Percentiles rank a stretch among this genome's conserved stretches.
These are phyloP conservation scores for Remorina albescens DNA, from an alignment of 2,797 vertebrate genomes.

Conservation along the genomic window DNA sequence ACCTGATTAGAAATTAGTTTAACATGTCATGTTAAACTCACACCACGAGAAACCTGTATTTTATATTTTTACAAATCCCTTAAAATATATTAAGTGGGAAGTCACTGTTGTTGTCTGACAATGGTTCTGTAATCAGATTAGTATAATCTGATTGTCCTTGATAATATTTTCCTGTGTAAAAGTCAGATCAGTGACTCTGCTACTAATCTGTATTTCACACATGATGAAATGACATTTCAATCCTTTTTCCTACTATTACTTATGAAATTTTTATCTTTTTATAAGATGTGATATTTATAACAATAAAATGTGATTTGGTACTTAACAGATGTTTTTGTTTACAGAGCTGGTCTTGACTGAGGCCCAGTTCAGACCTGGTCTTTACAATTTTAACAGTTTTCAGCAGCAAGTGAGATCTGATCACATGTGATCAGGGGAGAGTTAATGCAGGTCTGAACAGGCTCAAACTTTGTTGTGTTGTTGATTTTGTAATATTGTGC, in stretches of 20 bases:
- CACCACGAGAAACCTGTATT: background rate
- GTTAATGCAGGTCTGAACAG: too few relatives aligned
- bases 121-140: slow-evolving; percentile 18
- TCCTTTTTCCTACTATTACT: slow-evolving; percentile 31
- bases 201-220: slow-evolving; percentile 60
- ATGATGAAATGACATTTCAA: slow-evolving; percentile 32
- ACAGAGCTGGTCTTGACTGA: background rate
- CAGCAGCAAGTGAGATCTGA: too few relatives aligned
- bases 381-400: too few relatives aligned
- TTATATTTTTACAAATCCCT: background rate
- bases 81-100: background rate
- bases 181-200: slow-evolving; percentile 46
- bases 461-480: too few relatives aligned
- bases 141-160: slow-evolving; percentile 7
- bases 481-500: too few relatives aligned
- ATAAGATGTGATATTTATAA: slow-evolving; percentile 87
- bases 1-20: background rate
- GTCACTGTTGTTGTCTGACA: background rate
- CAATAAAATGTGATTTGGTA: slow-evolving; percentile 85
- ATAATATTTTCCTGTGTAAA: background rate
- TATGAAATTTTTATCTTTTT: slow-evolving; percentile 78
- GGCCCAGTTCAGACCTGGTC: too few relatives aligned
- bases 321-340: slow-evolving; percentile 31
- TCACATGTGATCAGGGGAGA: too few relatives aligned
- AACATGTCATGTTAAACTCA: background rate